phyloP scores from a whole-genome alignment of 2,888 invertebrate genomes.

The Drosophila prolongata region DNA sequence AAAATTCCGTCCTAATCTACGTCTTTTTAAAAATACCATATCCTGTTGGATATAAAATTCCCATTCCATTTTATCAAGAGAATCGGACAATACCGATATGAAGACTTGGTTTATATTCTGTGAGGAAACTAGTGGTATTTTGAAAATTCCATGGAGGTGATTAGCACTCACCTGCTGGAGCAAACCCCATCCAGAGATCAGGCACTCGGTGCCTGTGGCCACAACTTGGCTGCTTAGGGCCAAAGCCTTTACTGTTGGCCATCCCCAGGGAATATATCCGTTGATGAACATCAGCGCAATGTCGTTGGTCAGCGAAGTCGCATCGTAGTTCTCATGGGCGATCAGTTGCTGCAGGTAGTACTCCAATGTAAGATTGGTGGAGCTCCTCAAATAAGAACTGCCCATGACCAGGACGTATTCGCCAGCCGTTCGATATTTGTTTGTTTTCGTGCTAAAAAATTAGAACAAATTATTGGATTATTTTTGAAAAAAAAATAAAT shows the following conservation, averaged over 20 bases:
- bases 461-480: too few species aligned
- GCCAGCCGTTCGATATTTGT: slow-evolving; percentile 38
- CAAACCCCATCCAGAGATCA: slow-evolving; percentile 78
- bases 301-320: slow-evolving; percentile 57
- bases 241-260: slow-evolving; percentile 50
- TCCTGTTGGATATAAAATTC: too few species aligned
- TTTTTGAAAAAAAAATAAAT: fast-evolving
- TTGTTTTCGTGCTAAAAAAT: neutral
- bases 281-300: slow-evolving; percentile 75
- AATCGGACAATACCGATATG: too few species aligned
- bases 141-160: neutral
- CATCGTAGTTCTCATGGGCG: slow-evolving; percentile 53
- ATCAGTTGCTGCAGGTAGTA: slow-evolving; percentile 65
- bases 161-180: slow-evolving; percentile 6
- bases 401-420: slow-evolving; percentile 75
- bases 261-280: slow-evolving; percentile 63
- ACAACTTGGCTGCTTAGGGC: slow-evolving; percentile 37
- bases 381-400: slow-evolving; percentile 40
- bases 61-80: too few species aligned
- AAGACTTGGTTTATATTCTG: too few species aligned
- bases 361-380: slow-evolving; percentile 42
- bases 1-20: too few species aligned
- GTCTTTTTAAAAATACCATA: too few species aligned
- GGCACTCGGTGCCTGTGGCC: slow-evolving; percentile 44
- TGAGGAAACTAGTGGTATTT: too few species aligned